Conservation (phyloP, 2,888 invertebrate genomes). For the Coecobrya sp. region DNA sequence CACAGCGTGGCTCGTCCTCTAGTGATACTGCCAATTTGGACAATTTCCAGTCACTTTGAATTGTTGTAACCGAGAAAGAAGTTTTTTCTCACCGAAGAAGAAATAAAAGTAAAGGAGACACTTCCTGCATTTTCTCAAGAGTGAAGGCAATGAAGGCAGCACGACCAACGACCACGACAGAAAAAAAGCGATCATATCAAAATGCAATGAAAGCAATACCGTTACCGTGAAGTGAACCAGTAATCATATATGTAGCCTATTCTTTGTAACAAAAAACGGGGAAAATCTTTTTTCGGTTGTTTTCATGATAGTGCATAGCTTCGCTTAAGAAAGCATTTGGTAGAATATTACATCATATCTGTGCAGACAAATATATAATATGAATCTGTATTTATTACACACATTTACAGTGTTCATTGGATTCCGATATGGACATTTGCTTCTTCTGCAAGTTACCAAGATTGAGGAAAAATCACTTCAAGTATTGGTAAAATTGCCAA, state of each 20-base stretch:
- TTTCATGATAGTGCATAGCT: not conserved
- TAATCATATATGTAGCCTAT: conserved; percentile 37
- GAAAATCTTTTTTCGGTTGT: not conserved
- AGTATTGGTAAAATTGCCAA: not conserved
- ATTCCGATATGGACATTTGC: conserved; percentile 11
- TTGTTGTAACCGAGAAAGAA: conserved; percentile 44
- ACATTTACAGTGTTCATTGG: conserved; percentile 1
- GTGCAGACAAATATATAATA: not conserved
- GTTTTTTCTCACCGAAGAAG: conserved; percentile 12
- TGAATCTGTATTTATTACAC: not conserved
- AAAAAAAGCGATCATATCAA: conserved; percentile 60
- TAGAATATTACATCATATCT: conserved; percentile 9
- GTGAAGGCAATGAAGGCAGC: conserved; percentile 7
- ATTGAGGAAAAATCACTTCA: not conserved
- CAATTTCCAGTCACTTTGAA: conserved; percentile 77
- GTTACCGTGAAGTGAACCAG: conserved; percentile 23
- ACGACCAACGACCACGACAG: conserved; percentile 2
- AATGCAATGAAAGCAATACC: conserved; percentile 56
- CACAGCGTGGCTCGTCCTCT: conserved; percentile 32
- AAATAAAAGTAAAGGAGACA: conserved; percentile 49
- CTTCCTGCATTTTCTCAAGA: conserved; percentile 42
- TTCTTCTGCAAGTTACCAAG: conserved; percentile 1
- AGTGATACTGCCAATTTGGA: conserved; percentile 76
- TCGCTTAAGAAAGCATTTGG: not conserved
- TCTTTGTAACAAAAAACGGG: conserved; percentile 39